Evolutionary conservation across 1,140 invertebrate genomes (phyloP).

Genomic region (Pseudoatta argentina): DNA sequence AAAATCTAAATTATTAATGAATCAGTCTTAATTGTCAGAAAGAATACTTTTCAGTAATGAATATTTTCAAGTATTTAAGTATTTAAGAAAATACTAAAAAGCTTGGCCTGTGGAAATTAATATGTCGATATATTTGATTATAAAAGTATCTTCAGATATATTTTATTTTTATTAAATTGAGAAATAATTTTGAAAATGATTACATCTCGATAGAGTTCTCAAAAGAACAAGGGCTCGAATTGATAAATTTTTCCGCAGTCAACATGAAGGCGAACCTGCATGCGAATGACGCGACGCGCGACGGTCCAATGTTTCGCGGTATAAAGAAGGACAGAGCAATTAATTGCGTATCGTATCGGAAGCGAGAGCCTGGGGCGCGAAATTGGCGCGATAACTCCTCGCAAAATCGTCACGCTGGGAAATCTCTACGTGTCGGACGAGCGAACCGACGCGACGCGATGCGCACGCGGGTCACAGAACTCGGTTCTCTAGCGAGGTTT

Average conservation of each 20-base stretch:
- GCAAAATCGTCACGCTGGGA: slow-evolving; percentile 70
- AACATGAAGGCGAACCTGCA: neutral
- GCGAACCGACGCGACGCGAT: neutral
- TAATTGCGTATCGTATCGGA: slow-evolving; percentile 68
- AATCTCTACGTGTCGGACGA: slow-evolving; percentile 61
- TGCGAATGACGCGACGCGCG: slow-evolving; percentile 13
- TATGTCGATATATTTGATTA: neutral
- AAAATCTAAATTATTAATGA: slow-evolving; percentile 31
- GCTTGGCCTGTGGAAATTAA: neutral
- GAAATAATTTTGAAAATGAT: neutral
- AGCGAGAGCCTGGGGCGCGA: slow-evolving; percentile 57
- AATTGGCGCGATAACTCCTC: slow-evolving; percentile 68
- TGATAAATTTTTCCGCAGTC: slow-evolving; percentile 50
- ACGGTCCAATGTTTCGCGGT: slow-evolving; percentile 44
- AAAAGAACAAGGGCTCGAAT: slow-evolving; percentile 55
- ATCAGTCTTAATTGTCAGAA: slow-evolving; percentile 3
- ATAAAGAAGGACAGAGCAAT: slow-evolving; percentile 66
- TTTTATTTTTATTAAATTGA: neutral
- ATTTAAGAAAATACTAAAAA: neutral
- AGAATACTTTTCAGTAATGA: neutral
- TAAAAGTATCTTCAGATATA: neutral
- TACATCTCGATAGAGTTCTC: neutral
- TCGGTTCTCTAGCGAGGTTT: slow-evolving; percentile 63
- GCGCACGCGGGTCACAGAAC: slow-evolving; percentile 55
- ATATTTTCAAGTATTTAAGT: too few species aligned